Evolutionary conservation across 2,797 vertebrate genomes (phyloP).

Genomic region (Thaleichthys pacificus): DNA sequence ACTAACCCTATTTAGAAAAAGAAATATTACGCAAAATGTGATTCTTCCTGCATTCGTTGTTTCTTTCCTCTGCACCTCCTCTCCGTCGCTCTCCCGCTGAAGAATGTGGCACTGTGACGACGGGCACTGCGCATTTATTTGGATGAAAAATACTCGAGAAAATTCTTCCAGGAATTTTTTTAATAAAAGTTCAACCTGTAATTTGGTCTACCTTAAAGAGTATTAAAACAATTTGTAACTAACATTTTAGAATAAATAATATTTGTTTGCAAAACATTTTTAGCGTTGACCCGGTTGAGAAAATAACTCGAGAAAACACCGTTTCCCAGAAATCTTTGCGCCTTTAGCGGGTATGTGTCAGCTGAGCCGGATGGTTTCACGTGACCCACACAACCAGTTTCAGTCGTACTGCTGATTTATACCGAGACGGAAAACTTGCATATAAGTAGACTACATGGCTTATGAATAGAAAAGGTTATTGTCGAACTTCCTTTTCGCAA

Average conservation of each 20-base stretch:
- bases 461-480: not conserved
- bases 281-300: slow-evolving; percentile 23
- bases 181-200: not conserved
- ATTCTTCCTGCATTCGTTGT: not conserved
- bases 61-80: not conserved
- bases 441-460: not conserved
- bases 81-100: not conserved
- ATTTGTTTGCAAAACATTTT: not conserved
- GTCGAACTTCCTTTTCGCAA: not conserved
- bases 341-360: slow-evolving; percentile 45
- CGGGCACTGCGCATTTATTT: not conserved
- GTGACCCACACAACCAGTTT: slow-evolving; percentile 55
- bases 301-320: slow-evolving; percentile 21
- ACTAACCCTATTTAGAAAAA: not conserved
- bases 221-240: not conserved
- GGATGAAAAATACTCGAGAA: not conserved
- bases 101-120: not conserved
- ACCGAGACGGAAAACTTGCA: not conserved
- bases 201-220: not conserved
- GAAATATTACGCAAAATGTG: not conserved
- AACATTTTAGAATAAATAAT: not conserved
- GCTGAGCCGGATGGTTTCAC: slow-evolving; percentile 77
- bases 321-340: slow-evolving; percentile 34
- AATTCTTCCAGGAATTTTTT: not conserved
- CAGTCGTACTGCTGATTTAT: slow-evolving; percentile 11